phyloP scores from a whole-genome alignment of 2,113 vertebrate genomes.

The Paracanthobrama guichenoti region DNA sequence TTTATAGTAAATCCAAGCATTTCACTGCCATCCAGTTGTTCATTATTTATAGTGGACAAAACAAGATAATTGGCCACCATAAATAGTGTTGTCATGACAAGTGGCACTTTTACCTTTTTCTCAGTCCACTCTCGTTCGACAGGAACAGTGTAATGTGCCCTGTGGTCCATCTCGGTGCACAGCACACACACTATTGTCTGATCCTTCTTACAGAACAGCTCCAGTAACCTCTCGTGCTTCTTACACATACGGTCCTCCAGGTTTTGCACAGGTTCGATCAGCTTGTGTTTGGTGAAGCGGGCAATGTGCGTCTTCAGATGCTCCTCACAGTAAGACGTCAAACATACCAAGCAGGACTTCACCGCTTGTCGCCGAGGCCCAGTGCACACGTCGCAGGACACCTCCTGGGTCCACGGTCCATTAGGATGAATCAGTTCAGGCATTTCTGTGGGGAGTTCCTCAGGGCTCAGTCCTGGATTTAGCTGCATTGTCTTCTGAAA shows the following conservation, averaged over 20 bases:
- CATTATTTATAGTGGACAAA: background rate
- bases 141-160: conserved; percentile 74
- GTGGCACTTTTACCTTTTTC: conserved; percentile 69
- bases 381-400: conserved; percentile 79
- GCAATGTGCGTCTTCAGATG: conserved; percentile 73
- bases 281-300: conserved; percentile 78
- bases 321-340: conserved; percentile 80
- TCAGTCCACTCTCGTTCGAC: conserved; percentile 77
- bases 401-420: conserved; percentile 62
- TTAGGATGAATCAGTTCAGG: conserved; percentile 48
- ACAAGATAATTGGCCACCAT: background rate
- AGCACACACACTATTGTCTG: conserved; percentile 78
- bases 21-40: background rate
- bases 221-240: conserved; percentile 75
- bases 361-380: conserved; percentile 67
- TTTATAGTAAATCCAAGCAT: background rate
- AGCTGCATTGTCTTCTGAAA: conserved; percentile 51
- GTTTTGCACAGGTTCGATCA: conserved; percentile 75
- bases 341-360: conserved; percentile 79
- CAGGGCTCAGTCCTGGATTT: conserved; percentile 23
- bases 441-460: conserved; percentile 55
- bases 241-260: conserved; percentile 78
- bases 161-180: conserved; percentile 77
- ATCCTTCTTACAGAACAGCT: conserved; percentile 80
- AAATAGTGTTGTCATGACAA: background rate